phyloP scores from a whole-genome alignment of 2,113 vertebrate species.

The Notothenia coriiceps region DNA sequence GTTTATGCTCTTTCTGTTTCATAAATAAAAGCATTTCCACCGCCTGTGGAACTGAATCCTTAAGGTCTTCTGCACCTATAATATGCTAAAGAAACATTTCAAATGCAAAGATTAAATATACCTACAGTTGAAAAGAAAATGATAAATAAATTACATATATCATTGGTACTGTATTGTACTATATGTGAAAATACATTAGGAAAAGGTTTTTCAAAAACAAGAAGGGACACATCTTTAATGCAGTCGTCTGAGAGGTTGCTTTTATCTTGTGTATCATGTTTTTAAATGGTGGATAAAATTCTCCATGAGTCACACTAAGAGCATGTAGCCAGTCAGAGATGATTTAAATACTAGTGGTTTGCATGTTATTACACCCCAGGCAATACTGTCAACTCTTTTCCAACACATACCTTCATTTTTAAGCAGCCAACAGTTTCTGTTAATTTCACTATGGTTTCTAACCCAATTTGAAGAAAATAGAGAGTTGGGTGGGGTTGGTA shows the following conservation, averaged over 20 bases:
- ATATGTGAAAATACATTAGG: background rate
- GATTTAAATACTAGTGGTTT: conserved; percentile 42
- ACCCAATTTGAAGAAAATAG: conserved; percentile 4
- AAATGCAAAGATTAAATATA: too few species aligned
- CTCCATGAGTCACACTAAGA: conserved; percentile 63
- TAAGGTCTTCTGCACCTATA: too few species aligned
- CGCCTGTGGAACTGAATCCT: background rate
- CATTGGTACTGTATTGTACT: background rate
- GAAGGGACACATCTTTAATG: background rate
- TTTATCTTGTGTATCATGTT: conserved; percentile 25
- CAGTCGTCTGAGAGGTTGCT: background rate
- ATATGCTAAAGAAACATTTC: too few species aligned
- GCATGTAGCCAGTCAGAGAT: conserved; percentile 39
- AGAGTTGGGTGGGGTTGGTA: background rate
- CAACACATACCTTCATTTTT: conserved; percentile 16
- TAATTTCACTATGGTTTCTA: background rate
- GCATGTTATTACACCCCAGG: conserved; percentile 37
- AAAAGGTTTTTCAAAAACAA: background rate
- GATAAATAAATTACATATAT: background rate
- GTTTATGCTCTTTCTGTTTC: background rate
- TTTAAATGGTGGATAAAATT: conserved; percentile 12
- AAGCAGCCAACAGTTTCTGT: background rate
- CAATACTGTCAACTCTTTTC: conserved; percentile 11
- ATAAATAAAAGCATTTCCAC: background rate
- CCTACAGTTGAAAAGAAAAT: background rate